phyloP scores from a whole-genome alignment of 2,797 vertebrate species.

The Myiotriccus ornatus region DNA sequence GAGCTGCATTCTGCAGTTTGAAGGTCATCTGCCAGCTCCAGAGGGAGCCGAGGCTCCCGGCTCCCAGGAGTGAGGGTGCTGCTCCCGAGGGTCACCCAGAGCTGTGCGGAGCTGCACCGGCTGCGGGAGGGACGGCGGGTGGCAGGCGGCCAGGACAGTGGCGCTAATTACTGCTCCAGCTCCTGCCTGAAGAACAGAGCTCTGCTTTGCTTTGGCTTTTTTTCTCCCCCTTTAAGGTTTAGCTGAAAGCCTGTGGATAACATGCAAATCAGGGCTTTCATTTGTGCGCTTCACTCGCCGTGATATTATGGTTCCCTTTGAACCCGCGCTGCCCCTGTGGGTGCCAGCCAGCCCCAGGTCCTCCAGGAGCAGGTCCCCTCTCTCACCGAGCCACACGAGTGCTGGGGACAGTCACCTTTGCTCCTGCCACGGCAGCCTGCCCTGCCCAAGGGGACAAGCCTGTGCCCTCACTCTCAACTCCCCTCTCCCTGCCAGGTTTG shows the following conservation, averaged over 20 bases:
- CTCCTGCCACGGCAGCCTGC: neutral
- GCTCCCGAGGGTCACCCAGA: neutral
- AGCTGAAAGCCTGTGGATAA: slow-evolving; percentile 10
- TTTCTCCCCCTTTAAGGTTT: neutral
- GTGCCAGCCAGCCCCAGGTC: neutral
- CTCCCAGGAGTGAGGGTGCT: neutral
- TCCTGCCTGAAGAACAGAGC: neutral
- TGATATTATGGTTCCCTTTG: neutral
- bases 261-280: neutral
- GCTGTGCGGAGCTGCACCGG: neutral
- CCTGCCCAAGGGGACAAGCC: fast-evolving
- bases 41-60: neutral
- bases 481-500: slow-evolving; percentile 72
- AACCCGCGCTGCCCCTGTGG: fast-evolving
- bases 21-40: slow-evolving; percentile 3
- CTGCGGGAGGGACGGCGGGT: neutral
- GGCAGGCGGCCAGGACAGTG: neutral
- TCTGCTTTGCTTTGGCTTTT: slow-evolving; percentile 10
- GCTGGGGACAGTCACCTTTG: fast-evolving
- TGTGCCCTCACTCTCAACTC: neutral
- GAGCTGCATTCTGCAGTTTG: neutral
- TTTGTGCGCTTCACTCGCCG: neutral
- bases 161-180: neutral
- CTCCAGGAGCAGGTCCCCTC: neutral
- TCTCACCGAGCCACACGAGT: neutral